Percentiles rank a stretch among this genome's conserved stretches.
Evolutionary conservation across 2,888 invertebrate genomes (phyloP).

Genomic region (Nomada goodeniana): DNA sequence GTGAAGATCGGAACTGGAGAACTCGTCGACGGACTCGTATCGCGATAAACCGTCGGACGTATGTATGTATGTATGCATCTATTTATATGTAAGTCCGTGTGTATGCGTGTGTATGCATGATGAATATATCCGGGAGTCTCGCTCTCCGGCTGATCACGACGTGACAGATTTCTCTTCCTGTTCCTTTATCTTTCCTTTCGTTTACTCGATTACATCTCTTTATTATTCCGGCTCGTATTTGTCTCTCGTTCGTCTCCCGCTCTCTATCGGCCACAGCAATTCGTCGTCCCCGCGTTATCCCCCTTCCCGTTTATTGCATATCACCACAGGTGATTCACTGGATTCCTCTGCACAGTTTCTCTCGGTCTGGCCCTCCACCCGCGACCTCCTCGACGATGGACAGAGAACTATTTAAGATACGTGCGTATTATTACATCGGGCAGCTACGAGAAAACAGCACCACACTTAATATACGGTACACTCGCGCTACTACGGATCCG

Average conservation of each 20-base stretch:
- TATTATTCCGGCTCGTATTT: constrained; percentile 7
- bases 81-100: constrained; percentile 57
- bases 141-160: constrained; percentile 61
- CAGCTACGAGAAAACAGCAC: constrained; percentile 43
- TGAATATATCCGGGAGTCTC: constrained; percentile 64
- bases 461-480: constrained; percentile 28
- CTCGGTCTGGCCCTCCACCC: constrained; percentile 54
- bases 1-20: constrained; percentile 39
- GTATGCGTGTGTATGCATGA: constrained; percentile 61
- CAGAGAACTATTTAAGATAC: constrained; percentile 38
- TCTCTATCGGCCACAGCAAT: background rate
- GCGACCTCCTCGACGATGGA: constrained; percentile 43
- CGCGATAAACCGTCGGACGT: constrained; percentile 51
- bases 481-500: background rate
- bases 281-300: constrained; percentile 13
- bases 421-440: constrained; percentile 47
- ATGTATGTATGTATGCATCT: constrained; percentile 38
- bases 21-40: constrained; percentile 44
- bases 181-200: constrained; percentile 56
- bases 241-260: constrained; percentile 14
- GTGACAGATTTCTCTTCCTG: constrained; percentile 57
- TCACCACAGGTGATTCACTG: constrained; percentile 57
- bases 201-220: constrained; percentile 9
- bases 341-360: constrained; percentile 51
- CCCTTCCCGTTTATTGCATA: constrained; percentile 39